Base-by-base conservation (phyloP, 2,797 vertebrate genomes). In the Sciurus carolinensis region DNA sequence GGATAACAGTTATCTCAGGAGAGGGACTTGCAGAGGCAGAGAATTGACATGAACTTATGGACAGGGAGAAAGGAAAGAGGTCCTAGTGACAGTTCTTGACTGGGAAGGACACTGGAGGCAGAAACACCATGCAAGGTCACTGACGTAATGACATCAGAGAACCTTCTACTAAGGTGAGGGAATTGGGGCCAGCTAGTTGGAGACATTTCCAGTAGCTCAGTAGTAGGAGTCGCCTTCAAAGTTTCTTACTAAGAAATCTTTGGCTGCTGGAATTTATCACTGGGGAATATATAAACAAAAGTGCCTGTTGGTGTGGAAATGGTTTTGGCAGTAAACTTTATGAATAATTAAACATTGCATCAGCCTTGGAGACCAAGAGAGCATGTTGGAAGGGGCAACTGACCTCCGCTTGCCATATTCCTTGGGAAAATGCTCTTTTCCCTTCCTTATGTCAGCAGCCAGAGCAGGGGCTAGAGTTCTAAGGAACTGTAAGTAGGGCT, bases 271-370 rank as follows among this genome's bases (percentile, higher is more conserved):
- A 86, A 80, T 44, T 44, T 66, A 17, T 84, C 95, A 44, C 30
- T 5, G 14, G 92, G 57, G 90, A 90, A 0, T 28, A 28, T 13
- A 44, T 66, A 73, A 92, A 75, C 4, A 66, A 73, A 5, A 47
- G 9, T 36, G 8, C 24, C 39, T 57, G 30, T 71, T 84, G 81
- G 20, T 50, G 30, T 69, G 28, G 13, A 94, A 57, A 30, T 57
- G 2, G n/a, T 81, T 39, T 94, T 94, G 82, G 72, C 82, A 87
- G 6, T 13, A 85, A 80, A 7, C 15, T 33, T 87, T 92, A 36
- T 90, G 24, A 88, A 57, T 90, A 92, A 97, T 95, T 90, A 92
- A 90, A 7, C 26, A 44, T 59, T 94, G 44, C 59, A 64, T 94
- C 90, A 82, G 66, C 44, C 17, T 30, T 22, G 4, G 77, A 95